phyloP scores from a whole-genome alignment of 2,113 vertebrate genomes.

The Apaloderma vittatum region DNA sequence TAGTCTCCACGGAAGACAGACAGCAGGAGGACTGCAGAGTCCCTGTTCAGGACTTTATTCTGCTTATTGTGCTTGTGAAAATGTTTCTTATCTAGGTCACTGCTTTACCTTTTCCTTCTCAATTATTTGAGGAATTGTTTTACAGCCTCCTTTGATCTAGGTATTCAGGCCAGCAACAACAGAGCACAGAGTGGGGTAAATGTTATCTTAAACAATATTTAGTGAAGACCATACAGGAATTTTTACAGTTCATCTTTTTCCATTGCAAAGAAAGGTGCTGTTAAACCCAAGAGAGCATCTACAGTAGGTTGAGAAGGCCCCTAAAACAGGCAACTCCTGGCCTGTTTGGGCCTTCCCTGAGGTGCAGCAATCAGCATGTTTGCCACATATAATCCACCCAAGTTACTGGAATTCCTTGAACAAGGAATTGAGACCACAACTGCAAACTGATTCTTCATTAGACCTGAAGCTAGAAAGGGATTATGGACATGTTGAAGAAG shows the following conservation, averaged over 20 bases:
- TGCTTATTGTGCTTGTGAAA: neutral
- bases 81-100: neutral
- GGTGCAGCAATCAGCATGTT: neutral
- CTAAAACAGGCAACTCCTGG: neutral
- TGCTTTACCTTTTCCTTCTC: neutral
- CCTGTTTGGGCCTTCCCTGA: neutral
- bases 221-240: neutral
- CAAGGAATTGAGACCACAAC: neutral
- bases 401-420: neutral
- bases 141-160: slow-evolving; percentile 22
- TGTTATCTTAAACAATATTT: neutral
- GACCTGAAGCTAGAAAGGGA: neutral
- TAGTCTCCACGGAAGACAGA: neutral
- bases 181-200: neutral
- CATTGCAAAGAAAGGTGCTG: neutral
- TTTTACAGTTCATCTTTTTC: neutral
- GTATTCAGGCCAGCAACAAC: neutral
- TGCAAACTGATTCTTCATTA: neutral
- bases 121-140: neutral
- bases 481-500: neutral
- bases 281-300: neutral
- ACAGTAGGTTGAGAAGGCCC: neutral
- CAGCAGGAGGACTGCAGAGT: neutral
- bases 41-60: neutral
- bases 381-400: neutral